phyloP scores from a whole-genome alignment of 1,140 invertebrate genomes.

The Ceratitis capitata region DNA sequence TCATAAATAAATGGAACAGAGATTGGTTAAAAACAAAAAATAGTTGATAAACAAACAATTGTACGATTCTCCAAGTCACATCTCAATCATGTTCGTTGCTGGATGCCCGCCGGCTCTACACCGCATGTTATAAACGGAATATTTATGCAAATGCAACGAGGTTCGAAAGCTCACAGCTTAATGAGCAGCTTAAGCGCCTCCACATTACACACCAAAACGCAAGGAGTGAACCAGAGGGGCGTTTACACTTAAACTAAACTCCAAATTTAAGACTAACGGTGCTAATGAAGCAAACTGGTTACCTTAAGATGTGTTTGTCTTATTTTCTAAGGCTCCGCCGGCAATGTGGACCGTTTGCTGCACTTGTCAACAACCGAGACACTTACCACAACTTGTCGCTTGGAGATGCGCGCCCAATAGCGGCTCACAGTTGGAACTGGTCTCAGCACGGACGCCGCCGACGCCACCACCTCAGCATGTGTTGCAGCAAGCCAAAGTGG shows the following conservation, averaged over 20 bases:
- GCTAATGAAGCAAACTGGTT: background rate
- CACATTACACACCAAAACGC: background rate
- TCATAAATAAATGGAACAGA: background rate
- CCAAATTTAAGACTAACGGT: background rate
- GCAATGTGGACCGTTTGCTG: background rate
- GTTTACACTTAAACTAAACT: background rate
- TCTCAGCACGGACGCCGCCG: background rate
- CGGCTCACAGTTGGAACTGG: background rate
- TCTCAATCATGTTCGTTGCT: background rate
- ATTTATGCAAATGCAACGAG: background rate
- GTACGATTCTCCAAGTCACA: background rate
- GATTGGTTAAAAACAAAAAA: background rate
- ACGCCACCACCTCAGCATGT: background rate
- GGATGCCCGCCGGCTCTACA: background rate
- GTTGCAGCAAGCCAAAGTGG: background rate
- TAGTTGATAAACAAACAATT: background rate
- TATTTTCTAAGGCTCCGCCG: background rate
- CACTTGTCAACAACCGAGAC: slow-evolving; percentile 3
- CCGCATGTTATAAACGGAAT: background rate
- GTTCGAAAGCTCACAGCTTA: slow-evolving; percentile 18
- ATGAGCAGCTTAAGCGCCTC: slow-evolving; percentile 16
- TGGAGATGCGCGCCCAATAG: background rate
- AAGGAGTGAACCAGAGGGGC: background rate
- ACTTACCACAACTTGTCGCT: background rate
- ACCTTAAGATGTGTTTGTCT: too few relatives aligned